Conservation (phyloP, 2,113 vertebrate species). For the Acrocephalus kingi region DNA sequence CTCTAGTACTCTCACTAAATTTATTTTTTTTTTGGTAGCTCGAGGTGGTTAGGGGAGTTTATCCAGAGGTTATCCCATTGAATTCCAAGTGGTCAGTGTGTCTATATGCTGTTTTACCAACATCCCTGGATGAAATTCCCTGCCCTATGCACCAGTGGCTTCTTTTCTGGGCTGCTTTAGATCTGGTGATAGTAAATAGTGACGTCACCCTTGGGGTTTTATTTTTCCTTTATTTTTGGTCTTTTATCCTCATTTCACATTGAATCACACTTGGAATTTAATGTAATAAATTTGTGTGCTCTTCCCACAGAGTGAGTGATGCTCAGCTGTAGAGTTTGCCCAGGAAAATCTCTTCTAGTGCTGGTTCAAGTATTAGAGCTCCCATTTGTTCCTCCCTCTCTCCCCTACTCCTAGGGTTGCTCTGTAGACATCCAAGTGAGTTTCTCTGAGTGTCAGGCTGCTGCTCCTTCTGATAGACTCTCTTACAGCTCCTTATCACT, state of each 20-base stretch:
- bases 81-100: not conserved
- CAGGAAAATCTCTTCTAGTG: not conserved
- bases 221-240: too few relatives aligned
- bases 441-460: not conserved
- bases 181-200: not conserved
- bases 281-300: not conserved
- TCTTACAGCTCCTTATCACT: slow-evolving; percentile 27
- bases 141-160: not conserved
- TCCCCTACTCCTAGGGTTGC: not conserved
- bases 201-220: not conserved
- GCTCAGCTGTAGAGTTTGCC: not conserved
- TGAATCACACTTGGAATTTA: not conserved
- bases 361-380: not conserved
- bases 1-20: not conserved
- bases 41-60: rapidly evolving
- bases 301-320: not conserved
- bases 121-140: not conserved
- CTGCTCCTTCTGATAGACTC: not conserved
- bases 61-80: not conserved
- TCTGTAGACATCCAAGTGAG: not conserved
- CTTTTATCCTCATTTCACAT: not conserved
- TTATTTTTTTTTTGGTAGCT: not conserved
- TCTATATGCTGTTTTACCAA: not conserved
- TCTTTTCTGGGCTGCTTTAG: not conserved
- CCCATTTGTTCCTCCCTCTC: not conserved